Evolutionary conservation across 30 jellyfish, hydroid and myxozoan species (phyloP), one percentile per base, ranked within the genome.

Genomic region (Nemopilema nomurai): DNA sequence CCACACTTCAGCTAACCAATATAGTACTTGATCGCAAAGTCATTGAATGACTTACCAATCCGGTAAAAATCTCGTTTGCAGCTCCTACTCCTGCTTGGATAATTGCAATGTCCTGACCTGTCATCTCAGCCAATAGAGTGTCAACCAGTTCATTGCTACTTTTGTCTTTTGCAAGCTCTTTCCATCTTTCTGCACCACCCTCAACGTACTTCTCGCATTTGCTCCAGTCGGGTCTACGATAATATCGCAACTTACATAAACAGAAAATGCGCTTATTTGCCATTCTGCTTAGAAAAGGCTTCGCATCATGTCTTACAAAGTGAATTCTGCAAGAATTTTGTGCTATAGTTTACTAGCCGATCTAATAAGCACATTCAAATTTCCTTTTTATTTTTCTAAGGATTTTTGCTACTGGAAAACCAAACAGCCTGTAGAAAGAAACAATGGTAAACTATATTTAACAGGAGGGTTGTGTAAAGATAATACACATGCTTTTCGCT

Each of bases 151-250:
- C 91, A 32, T 77, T 66, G 30, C 98, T 90, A 69, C 97, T 90
- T 71, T 86, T 87, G 0, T 86, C 96, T 64, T 87, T 62, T 18
- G 97, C 50, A 20, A 89, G 24, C 29, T 87, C 96, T 49, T 51
- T 78, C 99, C 99, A 95, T 75, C 97, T 62, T 28, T 95, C 97
- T 0, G 72, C 74, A 0, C 97, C 97, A 4, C 99, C 99, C 68
- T 95, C 99, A 4, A 95, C 89, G 76, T 90, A 86, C 27, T 73
- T 75, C 32, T 79, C 97, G 79, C 97, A 95, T 73, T 83, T 95
- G 29, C 69, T 89, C 99, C 97, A 95, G 23, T 84, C 96, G 7
- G 99, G 99, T 86, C 99, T 94, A 68, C 16, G 76, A 82, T 1
- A 65, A 73, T 26, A 28, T 0, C 22, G 33, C 4, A 17, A 77